Conservation (phyloP, 2,888 invertebrate genomes). For the Callimorpha dominula region DNA sequence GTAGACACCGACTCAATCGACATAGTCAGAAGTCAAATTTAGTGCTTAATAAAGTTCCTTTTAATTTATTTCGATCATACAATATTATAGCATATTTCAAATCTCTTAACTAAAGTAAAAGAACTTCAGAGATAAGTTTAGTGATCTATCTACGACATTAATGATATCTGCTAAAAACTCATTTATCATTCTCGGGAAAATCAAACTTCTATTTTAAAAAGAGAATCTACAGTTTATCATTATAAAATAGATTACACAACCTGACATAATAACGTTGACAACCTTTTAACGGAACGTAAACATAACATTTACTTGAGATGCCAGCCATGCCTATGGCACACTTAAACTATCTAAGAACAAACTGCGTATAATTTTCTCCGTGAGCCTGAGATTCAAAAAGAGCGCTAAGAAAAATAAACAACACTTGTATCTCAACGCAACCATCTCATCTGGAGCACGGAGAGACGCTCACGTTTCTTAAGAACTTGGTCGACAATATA, state of each 20-base stretch:
- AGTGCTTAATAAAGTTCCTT: neutral
- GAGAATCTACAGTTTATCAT: neutral
- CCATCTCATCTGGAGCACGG: conserved; percentile 77
- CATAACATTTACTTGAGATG: conserved; percentile 43
- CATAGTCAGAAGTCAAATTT: neutral
- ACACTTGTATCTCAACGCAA: conserved; percentile 79
- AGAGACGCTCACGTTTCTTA: conserved; percentile 74
- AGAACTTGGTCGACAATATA: conserved; percentile 73
- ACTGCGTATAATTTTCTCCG: conserved; percentile 74
- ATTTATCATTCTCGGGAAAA: neutral
- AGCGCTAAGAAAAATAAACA: conserved; percentile 78
- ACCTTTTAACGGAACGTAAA: conserved; percentile 41
- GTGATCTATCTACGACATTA: neutral
- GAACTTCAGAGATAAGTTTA: neutral
- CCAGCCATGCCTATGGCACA: conserved; percentile 49
- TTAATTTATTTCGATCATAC: neutral
- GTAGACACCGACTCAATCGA: neutral
- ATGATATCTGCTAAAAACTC: neutral
- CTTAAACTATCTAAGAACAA: conserved; percentile 69
- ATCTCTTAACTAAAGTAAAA: neutral
- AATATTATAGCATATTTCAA: neutral
- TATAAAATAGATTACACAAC: conserved; percentile 11
- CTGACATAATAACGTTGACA: conserved; percentile 27
- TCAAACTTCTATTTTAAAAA: neutral
- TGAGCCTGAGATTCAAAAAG: conserved; percentile 72